phyloP scores from a whole-genome alignment of 1,140 invertebrate genomes.

The Drosophila truncata region DNA sequence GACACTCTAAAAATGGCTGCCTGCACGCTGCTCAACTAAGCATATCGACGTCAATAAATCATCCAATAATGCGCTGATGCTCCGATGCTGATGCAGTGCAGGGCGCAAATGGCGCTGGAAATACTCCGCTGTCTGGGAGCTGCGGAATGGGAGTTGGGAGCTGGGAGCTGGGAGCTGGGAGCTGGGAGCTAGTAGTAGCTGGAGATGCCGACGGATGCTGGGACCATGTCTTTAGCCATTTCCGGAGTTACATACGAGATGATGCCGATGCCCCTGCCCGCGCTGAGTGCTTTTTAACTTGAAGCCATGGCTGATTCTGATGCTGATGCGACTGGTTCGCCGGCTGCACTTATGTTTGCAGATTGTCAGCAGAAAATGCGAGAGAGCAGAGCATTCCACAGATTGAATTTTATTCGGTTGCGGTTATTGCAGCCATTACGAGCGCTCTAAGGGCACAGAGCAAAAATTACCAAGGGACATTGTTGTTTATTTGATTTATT shows the following conservation, averaged over 20 bases:
- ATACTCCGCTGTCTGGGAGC: slow-evolving; percentile 17
- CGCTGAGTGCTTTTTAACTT: slow-evolving; percentile 77
- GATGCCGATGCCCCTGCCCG: slow-evolving; percentile 13
- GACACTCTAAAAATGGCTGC: slow-evolving; percentile 69
- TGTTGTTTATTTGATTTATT: too few relatives aligned
- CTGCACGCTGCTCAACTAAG: slow-evolving; percentile 76
- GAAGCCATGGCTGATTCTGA: slow-evolving; percentile 32
- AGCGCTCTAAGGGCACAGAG: slow-evolving; percentile 22
- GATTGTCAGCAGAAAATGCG: slow-evolving; percentile 77
- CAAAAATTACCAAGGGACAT: neutral
- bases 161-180: neutral
- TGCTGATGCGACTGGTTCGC: slow-evolving; percentile 34
- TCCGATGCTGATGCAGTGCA: slow-evolving; percentile 54
- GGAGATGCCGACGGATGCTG: slow-evolving; percentile 28
- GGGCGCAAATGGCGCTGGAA: slow-evolving; percentile 57
- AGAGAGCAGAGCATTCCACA: slow-evolving; percentile 69
- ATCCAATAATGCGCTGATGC: slow-evolving; percentile 80
- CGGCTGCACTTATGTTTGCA: slow-evolving; percentile 70
- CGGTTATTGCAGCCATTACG: slow-evolving; percentile 68
- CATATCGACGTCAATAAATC: slow-evolving; percentile 85
- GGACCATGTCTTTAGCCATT: slow-evolving; percentile 69
- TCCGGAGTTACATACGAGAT: slow-evolving; percentile 69
- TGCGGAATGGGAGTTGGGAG: slow-evolving; percentile 4
- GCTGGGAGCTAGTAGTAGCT: neutral
- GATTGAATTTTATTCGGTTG: slow-evolving; percentile 81